phyloP scores from a whole-genome alignment of 1,140 invertebrate genomes.

The Eueides isabella region DNA sequence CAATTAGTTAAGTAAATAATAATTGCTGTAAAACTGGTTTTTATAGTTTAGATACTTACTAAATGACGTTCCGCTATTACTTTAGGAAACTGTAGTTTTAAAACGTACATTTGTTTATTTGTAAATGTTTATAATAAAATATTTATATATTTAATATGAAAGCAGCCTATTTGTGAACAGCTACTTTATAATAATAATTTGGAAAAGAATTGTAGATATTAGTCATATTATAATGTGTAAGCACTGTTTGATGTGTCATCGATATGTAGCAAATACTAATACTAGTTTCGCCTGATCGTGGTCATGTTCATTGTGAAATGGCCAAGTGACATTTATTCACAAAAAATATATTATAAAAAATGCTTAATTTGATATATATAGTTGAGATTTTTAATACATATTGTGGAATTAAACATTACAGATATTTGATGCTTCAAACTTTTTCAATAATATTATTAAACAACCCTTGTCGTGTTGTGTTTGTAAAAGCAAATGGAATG shows the following conservation, averaged over 20 bases:
- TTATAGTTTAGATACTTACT: conserved; percentile 39
- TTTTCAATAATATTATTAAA: background rate
- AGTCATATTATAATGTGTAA: background rate
- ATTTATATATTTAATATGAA: too few relatives aligned
- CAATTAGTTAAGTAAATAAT: conserved; percentile 47
- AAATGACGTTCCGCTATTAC: background rate
- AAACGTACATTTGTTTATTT: too few relatives aligned
- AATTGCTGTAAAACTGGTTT: conserved; percentile 33
- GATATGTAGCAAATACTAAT: background rate
- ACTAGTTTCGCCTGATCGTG: background rate
- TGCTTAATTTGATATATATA: too few relatives aligned
- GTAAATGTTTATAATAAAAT: too few relatives aligned
- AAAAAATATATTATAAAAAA: background rate
- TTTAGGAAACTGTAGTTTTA: background rate
- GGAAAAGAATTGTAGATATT: background rate
- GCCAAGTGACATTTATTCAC: background rate
- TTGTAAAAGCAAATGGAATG: background rate
- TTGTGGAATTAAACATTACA: too few relatives aligned
- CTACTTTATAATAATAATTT: background rate
- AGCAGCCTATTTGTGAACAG: too few relatives aligned
- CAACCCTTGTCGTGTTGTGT: background rate
- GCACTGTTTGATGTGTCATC: background rate
- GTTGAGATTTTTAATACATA: too few relatives aligned
- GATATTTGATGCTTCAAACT: background rate
- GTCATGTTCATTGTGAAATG: background rate